These are phyloP conservation scores for Acanthococcus lagerstroemiae DNA, from an alignment of 2,888 invertebrate genomes.

Conservation along the genomic window DNA sequence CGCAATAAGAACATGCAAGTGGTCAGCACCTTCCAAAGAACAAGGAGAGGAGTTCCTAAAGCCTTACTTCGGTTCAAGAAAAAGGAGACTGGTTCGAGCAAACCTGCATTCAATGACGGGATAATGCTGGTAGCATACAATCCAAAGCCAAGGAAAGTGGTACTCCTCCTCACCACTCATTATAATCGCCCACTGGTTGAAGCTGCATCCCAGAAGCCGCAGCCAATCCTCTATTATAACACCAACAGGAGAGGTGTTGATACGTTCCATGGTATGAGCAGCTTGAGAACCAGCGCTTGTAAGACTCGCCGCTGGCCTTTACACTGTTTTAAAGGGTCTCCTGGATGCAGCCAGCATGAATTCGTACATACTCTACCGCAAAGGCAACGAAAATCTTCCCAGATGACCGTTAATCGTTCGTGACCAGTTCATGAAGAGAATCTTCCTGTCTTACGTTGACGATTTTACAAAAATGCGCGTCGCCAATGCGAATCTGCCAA, in stretches of 20 bases:
- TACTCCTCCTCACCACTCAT: neutral
- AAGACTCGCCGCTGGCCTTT: neutral
- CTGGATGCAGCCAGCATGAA: neutral
- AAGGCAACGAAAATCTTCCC: neutral
- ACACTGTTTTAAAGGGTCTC: neutral
- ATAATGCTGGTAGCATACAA: neutral
- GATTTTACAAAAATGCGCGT: neutral
- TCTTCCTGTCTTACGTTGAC: neutral
- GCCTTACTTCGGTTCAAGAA: no score
- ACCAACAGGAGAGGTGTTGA: neutral
- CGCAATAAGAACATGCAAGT: neutral
- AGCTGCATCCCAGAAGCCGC: neutral
- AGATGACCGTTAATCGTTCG: neutral
- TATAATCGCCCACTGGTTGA: neutral
- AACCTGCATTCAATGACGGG: neutral
- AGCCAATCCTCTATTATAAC: neutral
- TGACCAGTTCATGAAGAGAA: neutral
- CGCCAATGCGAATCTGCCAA: neutral
- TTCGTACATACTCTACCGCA: neutral
- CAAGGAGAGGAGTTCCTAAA: neutral
- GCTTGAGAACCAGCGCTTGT: neutral
- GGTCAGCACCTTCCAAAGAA: neutral
- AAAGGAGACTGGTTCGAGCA: no score
- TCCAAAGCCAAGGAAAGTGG: neutral
- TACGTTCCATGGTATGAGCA: neutral